Percentiles rank a stretch among this genome's conserved stretches.
These are phyloP conservation scores for Fistularia commersonii DNA, from an alignment of 2,797 vertebrate genomes.

Conservation along the genomic window DNA sequence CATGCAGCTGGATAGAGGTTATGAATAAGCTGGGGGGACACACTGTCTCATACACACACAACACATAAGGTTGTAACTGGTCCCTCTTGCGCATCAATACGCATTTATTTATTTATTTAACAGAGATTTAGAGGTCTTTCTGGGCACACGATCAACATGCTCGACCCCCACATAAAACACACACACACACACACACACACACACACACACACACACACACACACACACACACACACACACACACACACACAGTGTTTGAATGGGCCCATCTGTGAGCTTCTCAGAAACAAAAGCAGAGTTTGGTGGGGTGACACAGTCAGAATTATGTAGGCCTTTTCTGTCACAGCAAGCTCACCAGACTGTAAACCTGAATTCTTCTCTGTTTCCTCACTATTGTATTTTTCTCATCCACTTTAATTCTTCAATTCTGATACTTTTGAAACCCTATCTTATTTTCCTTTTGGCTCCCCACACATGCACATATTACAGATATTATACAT, in stretches of 20 bases:
- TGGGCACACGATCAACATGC: too few relatives aligned
- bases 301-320: conserved; percentile 32
- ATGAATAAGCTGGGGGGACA: too few relatives aligned
- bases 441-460: too few relatives aligned
- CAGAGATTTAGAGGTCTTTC: too few relatives aligned
- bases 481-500: conserved; percentile 15
- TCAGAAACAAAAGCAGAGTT: conserved; percentile 60
- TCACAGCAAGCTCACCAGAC: conserved; percentile 27
- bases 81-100: too few relatives aligned
- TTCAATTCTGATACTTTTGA: too few relatives aligned
- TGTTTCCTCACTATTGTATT: neutral
- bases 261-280: conserved; percentile 68
- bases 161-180: too few relatives aligned
- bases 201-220: conserved; percentile 9
- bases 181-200: neutral
- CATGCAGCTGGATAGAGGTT: neutral
- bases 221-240: conserved; percentile 11
- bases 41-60: too few relatives aligned
- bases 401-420: too few relatives aligned
- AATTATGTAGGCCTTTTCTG: conserved; percentile 35
- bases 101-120: too few relatives aligned
- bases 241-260: conserved; percentile 39
- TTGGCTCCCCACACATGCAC: too few relatives aligned
- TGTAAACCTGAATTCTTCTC: conserved; percentile 8
- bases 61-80: too few relatives aligned